Base-by-base conservation (phyloP, 2,888 invertebrate genomes). In the Brassicogethes aeneus region DNA sequence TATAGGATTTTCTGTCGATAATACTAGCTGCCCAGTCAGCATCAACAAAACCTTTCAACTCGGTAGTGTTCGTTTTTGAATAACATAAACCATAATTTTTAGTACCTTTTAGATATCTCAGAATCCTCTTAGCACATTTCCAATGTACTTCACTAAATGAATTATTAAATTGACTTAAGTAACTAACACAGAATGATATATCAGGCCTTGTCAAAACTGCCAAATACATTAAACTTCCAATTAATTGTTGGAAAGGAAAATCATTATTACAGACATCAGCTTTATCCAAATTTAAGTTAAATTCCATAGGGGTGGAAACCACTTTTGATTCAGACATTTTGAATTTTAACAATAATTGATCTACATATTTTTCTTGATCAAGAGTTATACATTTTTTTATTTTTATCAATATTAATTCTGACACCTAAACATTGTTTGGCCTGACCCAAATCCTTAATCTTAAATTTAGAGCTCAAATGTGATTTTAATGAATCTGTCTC, bases 181-280 rank as follows among this genome's bases (percentile, higher is more conserved):
- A 44, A 33, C 48, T 44, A 3, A 44, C 33, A n/a, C 23, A 5
- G 41, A 32, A 46, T 8, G 42, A 29, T 8, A 48, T 46, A 30
- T 46, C 48, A 7, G n/a, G n/a, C n/a, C n/a, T n/a, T n/a, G n/a
- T n/a, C n/a, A n/a, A n/a, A n/a, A n/a, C n/a, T n/a, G n/a, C 46
- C 16, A 46, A 12, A 29, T 46, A 48, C 44, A 46, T 46, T 8
- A 46, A 17, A 16, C 42, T 33, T 3, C 42, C 42, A 10, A 43
- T 43, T 13, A 43, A 14, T 15, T 45, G 14, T 30, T 43, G 40
- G 12, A 8, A 33, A 12, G 33, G 33, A 33, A 33, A 33, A 5
- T 12, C 33, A 10, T 7, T 10, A 5, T 23, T 23, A 23, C 23
- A 7, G 23, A 10, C n/a, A 33, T n/a, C 12, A 33, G 5, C 12